Evolutionary conservation across 2,113 vertebrate genomes (phyloP).

Genomic region (Dryoscopus gambensis): DNA sequence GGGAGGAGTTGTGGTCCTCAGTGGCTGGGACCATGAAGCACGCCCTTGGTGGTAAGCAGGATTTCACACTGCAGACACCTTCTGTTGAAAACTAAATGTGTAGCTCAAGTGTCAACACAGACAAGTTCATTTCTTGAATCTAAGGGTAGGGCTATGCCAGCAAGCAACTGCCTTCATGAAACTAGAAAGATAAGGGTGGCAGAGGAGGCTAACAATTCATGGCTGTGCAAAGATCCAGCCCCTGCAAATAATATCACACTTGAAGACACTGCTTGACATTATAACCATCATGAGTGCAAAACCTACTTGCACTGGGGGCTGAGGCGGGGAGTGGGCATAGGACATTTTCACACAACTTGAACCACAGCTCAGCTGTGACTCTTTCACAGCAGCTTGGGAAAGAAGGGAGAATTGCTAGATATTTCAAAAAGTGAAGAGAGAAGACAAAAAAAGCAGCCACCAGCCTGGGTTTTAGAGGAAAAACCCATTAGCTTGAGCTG

Average conservation of each 20-base stretch:
- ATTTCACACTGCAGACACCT: not conserved
- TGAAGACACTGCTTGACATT: not conserved
- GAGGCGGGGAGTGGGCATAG: not conserved
- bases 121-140: slow-evolving; percentile 62
- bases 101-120: slow-evolving; percentile 71
- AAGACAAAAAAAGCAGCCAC: not conserved
- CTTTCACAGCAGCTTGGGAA: not conserved
- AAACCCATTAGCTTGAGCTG: not conserved
- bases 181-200: not conserved
- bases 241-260: not conserved
- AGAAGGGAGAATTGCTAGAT: not conserved
- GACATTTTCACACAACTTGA: not conserved
- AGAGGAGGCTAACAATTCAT: not conserved
- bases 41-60: not conserved
- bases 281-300: not conserved
- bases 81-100: not conserved
- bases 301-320: not conserved
- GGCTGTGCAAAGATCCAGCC: not conserved
- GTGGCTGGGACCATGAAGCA: not conserved
- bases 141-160: not conserved
- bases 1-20: not conserved
- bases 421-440: not conserved
- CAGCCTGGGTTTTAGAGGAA: not conserved
- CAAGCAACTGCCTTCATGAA: not conserved
- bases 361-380: not conserved